phyloP scores from a whole-genome alignment of 2,888 invertebrate species.

The Imbricaverruca yamaguchii region DNA sequence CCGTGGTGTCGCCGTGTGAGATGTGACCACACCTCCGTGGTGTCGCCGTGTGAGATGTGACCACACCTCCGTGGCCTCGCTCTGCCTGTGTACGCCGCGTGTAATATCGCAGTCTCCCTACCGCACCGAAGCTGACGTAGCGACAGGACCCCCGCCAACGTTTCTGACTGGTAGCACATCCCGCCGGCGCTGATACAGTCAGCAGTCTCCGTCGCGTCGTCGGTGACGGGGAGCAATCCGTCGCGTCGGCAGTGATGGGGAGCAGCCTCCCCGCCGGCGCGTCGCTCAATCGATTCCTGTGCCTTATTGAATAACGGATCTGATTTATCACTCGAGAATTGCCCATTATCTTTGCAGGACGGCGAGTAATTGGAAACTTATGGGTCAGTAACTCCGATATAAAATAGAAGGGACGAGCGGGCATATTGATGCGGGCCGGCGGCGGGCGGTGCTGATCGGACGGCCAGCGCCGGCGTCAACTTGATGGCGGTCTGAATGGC shows the following conservation, averaged over 20 bases:
- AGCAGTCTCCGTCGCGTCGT: too few relatives aligned
- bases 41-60: too few relatives aligned
- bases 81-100: too few relatives aligned
- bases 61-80: too few relatives aligned
- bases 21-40: too few relatives aligned
- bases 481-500: background rate
- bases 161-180: too few relatives aligned
- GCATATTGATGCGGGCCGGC: slow-evolving; percentile 10
- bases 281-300: background rate
- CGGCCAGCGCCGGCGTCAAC: background rate
- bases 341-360: slow-evolving; percentile 21
- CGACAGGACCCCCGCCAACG: too few relatives aligned
- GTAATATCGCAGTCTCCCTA: too few relatives aligned
- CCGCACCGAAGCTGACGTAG: too few relatives aligned
- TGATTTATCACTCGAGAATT: slow-evolving; percentile 22
- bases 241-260: background rate
- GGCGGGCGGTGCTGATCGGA: background rate
- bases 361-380: slow-evolving; percentile 21
- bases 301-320: slow-evolving; percentile 19
- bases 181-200: too few relatives aligned
- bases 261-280: background rate
- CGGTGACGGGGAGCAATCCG: too few relatives aligned
- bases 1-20: too few relatives aligned
- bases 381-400: slow-evolving; percentile 22
- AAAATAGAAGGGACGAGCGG: slow-evolving; percentile 21